Base-by-base conservation (phyloP, 2,797 vertebrate genomes). In the Thamnophis elegans region DNA sequence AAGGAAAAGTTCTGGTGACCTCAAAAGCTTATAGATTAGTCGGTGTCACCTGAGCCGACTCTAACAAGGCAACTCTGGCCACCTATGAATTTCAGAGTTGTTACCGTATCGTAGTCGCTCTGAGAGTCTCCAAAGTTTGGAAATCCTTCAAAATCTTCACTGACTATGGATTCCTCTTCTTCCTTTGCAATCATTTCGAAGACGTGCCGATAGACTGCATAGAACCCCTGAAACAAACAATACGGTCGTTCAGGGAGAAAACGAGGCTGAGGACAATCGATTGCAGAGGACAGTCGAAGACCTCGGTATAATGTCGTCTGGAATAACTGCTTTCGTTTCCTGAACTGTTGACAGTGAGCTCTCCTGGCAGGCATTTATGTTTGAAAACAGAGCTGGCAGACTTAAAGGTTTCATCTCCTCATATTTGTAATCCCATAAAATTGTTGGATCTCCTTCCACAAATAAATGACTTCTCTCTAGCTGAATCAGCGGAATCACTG, bases 91-190 rank as follows among this genome's bases (percentile, higher is more conserved):
- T 54, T 25, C n/a, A 54, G 65, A 26, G 20, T 54, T 91, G 68
- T 97, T 98, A 99, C 99, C 82, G 96, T 98, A 94, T 99, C 99
- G 88, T 99, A 99, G 96, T 99, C 98, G 85, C 99, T 99, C 93
- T 98, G 96, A 22, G 99, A 99, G 95, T 98, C 98, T 96, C 99
- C 99, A 73, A 99, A 99, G 5, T 96, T 94, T 55, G 99, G 98
- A 95, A 99, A 99, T 78, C 98, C 97, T 47, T 98, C 98, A 0
- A 93, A 93, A 18, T 98, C 98, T 20, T 98, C 98, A 73, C 97
- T 97, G 32, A 96, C 97, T 93, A 96, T 93, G 11, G 97, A 98
- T 94, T 99, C 98, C 96, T 98, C 96, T 95, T 99, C 99, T 96
- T 99, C 99, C 93, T 98, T 98, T 0, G 97, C 98, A 94, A 99